Evolutionary conservation across 1,140 invertebrate genomes (phyloP).

Genomic region (Papilio glaucus): DNA sequence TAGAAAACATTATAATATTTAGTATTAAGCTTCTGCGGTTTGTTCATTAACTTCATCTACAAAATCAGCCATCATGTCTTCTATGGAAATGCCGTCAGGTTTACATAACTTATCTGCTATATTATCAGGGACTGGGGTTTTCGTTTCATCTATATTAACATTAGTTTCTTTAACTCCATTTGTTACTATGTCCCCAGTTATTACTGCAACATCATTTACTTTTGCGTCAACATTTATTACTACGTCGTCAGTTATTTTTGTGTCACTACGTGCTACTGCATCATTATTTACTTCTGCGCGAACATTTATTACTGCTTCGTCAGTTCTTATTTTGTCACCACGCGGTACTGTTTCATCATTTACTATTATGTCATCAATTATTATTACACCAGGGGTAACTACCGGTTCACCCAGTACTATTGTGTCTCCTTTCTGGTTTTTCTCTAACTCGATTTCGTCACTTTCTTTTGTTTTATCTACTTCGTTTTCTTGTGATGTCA

Average conservation of each 20-base stretch:
- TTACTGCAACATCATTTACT: slow-evolving; percentile 23
- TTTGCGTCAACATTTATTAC: slow-evolving; percentile 29
- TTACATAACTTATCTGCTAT: slow-evolving; percentile 36
- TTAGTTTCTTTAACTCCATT: slow-evolving; percentile 15
- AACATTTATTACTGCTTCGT: not conserved
- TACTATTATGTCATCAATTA: no score
- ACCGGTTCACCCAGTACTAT: no score
- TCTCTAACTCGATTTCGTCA: slow-evolving; percentile 32
- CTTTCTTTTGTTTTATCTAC: slow-evolving; percentile 43
- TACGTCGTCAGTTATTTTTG: slow-evolving; percentile 26
- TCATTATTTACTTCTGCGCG: not conserved
- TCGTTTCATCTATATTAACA: slow-evolving; percentile 11
- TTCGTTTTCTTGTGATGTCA: slow-evolving; percentile 55
- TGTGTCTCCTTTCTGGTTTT: not conserved
- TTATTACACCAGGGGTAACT: no score
- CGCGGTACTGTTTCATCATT: not conserved
- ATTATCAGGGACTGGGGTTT: slow-evolving; percentile 25
- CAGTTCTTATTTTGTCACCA: no score
- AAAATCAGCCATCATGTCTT: slow-evolving; percentile 79
- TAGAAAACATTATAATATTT: not conserved
- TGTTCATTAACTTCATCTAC: slow-evolving; percentile 75
- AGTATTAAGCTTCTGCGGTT: slow-evolving; percentile 42
- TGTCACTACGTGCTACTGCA: slow-evolving; percentile 1
- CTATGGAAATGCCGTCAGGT: slow-evolving; percentile 58
- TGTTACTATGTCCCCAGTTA: not conserved